Evolutionary conservation across 1,140 invertebrate species (phyloP), one percentile per base, ranked within the genome.

Genomic region (Drosophila kepulauana): DNA sequence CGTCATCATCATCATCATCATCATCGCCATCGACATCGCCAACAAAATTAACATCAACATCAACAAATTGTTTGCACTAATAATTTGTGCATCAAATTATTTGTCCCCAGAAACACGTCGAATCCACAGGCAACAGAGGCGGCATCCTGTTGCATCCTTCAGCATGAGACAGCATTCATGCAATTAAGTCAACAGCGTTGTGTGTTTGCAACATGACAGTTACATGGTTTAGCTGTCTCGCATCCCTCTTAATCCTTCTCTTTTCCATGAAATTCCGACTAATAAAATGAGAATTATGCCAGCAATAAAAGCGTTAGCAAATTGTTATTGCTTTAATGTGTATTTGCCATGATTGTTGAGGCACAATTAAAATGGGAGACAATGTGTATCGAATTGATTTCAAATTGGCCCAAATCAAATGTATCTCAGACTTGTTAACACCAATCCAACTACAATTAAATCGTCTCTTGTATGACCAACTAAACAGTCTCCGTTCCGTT

Each of bases 281-380:
- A 67, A 75, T 77, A 73, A 59, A 59, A 73, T 62, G 74, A 58
- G 68, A 69, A 79, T 77, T 73, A 77, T 77, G 68, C 58, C 38
- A 66, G 15, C 70, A 77, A 71, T 79, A 64, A 69, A 78, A 41
- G 38, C 62, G 59, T 77, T 73, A 54, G 68, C 62, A 77, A 80
- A 69, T 80, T 77, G 74, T 76, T 76, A 35, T n/a, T 13, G 7
- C n/a, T 43, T n/a, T 43, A 43, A n/a, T 43, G 41, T 43, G 41
- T 25, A 25, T 25, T 25, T 35, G 5, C 35, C 8, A 35, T 35
- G 8, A 35, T 10, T 35, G 35, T 35, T 35, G 3, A 25, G 20
- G 6, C 35, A 35, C 35, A 28, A 25, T 25, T 25, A 54, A n/a
- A 35, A 2, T 7, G 1, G 33, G 7, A 8, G 11, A 16, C 11